Base-by-base conservation (phyloP, 2,113 vertebrate species). In the Columba livia region DNA sequence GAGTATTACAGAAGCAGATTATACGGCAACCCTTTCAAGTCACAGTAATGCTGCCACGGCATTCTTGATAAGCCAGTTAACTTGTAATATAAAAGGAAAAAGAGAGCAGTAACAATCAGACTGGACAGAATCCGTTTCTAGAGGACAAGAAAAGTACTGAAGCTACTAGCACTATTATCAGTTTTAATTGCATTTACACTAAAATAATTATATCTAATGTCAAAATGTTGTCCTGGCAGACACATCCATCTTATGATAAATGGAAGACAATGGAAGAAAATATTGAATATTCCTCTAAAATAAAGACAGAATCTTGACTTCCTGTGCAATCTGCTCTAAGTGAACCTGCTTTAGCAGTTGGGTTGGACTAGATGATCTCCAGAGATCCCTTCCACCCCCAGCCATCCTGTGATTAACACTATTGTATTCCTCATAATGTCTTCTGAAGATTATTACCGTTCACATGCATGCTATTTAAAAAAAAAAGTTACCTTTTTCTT, bases 401-500 rank as follows among this genome's bases (percentile, higher is more conserved):
- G 19, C 44, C 44, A 47, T 47, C 44, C 44, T 47, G 44, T 47
- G 44, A 47, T 44, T 56, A 81, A 47, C 8, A 69, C n/a, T 42
- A 74, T 0, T 29, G 4, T 47, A 72, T 20, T 89, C 61, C 48
- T 66, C 36, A 71, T 61, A 88, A 44, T 14, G 3, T 66, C 44
- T 75, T 50, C 31, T 83, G 34, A 78, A 88, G 18, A 80, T 9
- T 12, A 90, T 82, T 93, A 79, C 36, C 8, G 32, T 60, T 89
- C 79, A 81, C 5, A 81, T 53, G 85, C n/a, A 77, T 7, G n/a
- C 12, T 61, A 83, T 73, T 79, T 2, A 79, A 75, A 71, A 90
- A 31, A 48, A 50, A 56, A 53, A 77, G 38, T 95, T 98, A 99
- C 99, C 99, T 99, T 98, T 99, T 96, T 99, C 99, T 97, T 98